A percentile compares a stretch with the other conserved stretches of the same genome.
Conservation (phyloP, 2,888 invertebrate genomes). For the Philereme vetulata region DNA sequence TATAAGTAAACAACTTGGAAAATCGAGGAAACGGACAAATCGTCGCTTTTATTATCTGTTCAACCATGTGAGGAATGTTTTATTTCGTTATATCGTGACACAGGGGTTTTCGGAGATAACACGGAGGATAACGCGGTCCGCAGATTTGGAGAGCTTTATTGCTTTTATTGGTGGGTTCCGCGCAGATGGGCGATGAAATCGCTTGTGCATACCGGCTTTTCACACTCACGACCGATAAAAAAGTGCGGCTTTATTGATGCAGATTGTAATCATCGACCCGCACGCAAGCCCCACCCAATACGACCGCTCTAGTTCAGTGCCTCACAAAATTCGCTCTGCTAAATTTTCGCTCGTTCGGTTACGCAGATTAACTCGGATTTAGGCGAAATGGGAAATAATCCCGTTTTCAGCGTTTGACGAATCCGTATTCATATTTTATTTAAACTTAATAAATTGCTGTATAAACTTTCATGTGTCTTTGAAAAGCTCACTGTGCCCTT, state of each 20-base stretch:
- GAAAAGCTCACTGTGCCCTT: neutral
- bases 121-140: slow-evolving; percentile 27
- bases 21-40: slow-evolving; percentile 36
- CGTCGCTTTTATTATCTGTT: slow-evolving; percentile 37
- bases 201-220: slow-evolving; percentile 28
- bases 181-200: slow-evolving; percentile 31
- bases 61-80: slow-evolving; percentile 37
- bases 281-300: slow-evolving; percentile 28
- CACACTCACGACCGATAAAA: slow-evolving; percentile 18
- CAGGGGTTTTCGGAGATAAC: slow-evolving; percentile 37
- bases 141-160: slow-evolving; percentile 37
- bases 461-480: slow-evolving; percentile 12
- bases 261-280: slow-evolving; percentile 37
- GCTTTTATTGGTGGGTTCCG: slow-evolving; percentile 32
- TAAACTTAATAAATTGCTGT: slow-evolving; percentile 20
- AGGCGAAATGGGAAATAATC: slow-evolving; percentile 39
- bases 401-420: slow-evolving; percentile 34
- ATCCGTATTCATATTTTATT: slow-evolving; percentile 31
- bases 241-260: slow-evolving; percentile 31
- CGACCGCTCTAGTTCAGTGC: slow-evolving; percentile 34
- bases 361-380: slow-evolving; percentile 40
- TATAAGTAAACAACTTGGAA: slow-evolving; percentile 33
- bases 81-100: slow-evolving; percentile 38
- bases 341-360: slow-evolving; percentile 37
- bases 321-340: slow-evolving; percentile 34